Conservation (phyloP, 2,113 vertebrate genomes). For the Pimephales promelas region DNA sequence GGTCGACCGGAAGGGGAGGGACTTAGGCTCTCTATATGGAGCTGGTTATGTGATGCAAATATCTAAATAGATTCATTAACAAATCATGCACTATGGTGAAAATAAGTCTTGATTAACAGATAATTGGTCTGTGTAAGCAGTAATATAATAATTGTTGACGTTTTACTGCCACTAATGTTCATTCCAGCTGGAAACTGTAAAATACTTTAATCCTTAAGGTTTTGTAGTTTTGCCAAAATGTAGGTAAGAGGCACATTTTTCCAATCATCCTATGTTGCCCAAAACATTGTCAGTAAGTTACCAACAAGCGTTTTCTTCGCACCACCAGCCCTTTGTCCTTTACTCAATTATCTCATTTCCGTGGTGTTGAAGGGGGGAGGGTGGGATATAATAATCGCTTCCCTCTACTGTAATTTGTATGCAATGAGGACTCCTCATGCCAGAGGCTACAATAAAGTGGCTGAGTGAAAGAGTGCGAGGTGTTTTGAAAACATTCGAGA, state of each 20-base stretch:
- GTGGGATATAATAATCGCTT: constrained; percentile 76
- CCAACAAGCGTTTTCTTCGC: constrained; percentile 46
- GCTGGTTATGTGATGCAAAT: not conserved
- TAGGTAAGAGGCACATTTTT: not conserved
- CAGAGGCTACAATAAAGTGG: constrained; percentile 67
- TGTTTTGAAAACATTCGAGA: constrained; percentile 69
- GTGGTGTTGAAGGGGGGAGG: constrained; percentile 64
- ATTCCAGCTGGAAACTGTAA: not conserved
- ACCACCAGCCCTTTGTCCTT: constrained; percentile 72
- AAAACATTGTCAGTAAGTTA: not conserved
- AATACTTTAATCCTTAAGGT: not conserved
- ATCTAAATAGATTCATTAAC: not conserved
- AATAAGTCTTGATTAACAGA: not conserved
- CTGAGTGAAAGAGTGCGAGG: constrained; percentile 58
- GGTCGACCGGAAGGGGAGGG: too few species aligned
- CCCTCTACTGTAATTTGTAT: constrained; percentile 76
- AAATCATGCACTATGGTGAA: not conserved
- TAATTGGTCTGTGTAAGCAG: not conserved
- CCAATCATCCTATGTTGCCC: not conserved
- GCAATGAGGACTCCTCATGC: constrained; percentile 72
- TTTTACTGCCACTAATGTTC: not conserved
- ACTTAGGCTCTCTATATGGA: too few species aligned
- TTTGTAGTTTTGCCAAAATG: not conserved
- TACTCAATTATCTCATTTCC: constrained; percentile 80
- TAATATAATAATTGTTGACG: not conserved